These are phyloP conservation scores for Helicoverpa assulta DNA, from an alignment of 2,888 invertebrate species.

Conservation along the genomic window DNA sequence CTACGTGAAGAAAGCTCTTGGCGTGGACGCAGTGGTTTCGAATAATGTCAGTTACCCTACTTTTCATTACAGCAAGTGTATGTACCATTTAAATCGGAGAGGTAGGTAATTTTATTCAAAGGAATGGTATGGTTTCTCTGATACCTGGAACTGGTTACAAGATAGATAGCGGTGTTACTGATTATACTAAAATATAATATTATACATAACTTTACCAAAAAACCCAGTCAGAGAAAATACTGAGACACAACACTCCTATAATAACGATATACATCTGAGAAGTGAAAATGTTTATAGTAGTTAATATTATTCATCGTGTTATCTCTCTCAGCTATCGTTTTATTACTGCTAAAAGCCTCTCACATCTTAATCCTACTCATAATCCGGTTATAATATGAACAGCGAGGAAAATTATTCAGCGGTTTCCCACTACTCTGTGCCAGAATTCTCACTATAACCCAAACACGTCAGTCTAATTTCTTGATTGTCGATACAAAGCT, in stretches of 20 bases:
- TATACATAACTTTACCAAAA: too few species aligned
- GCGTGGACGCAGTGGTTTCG: constrained; percentile 6
- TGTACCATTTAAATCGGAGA: neutral
- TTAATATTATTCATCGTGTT: constrained; percentile 25
- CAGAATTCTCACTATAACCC: constrained; percentile 61
- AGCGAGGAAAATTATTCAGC: constrained; percentile 43
- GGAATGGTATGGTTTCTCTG: too few species aligned
- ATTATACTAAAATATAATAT: too few species aligned
- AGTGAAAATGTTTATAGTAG: constrained; percentile 38
- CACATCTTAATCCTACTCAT: constrained; percentile 18
- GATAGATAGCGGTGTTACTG: too few species aligned
- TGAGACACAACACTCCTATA: neutral
- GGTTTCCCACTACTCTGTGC: constrained; percentile 23
- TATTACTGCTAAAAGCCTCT: constrained; percentile 26
- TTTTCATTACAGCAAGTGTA: constrained; percentile 5
- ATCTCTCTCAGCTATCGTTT: constrained; percentile 15
- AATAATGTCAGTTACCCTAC: constrained; percentile 21
- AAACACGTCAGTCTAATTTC: constrained; percentile 46
- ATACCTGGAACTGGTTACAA: too few species aligned
- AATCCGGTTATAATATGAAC: constrained; percentile 22
- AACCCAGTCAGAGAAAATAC: too few species aligned
- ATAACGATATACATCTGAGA: neutral
- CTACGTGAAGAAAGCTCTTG: constrained; percentile 24
- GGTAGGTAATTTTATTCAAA: neutral
- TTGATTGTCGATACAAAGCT: constrained; percentile 27